Conservation (phyloP, 2,888 invertebrate genomes). For the Villa cingulata region DNA sequence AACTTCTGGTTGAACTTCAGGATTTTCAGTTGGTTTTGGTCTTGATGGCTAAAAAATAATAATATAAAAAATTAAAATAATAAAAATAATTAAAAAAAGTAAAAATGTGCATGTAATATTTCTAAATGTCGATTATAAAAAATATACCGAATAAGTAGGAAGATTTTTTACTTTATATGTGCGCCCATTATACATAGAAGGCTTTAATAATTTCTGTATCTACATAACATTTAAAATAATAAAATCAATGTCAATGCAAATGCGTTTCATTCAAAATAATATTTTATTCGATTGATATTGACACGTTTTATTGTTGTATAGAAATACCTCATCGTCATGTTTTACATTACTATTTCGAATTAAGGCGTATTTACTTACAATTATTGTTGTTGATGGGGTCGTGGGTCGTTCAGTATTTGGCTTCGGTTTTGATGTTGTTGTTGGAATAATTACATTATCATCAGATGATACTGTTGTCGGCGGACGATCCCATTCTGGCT, state of each 20-base stretch:
- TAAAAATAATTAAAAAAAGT: too few relatives aligned
- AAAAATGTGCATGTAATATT: too few relatives aligned
- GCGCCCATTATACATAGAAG: too few relatives aligned
- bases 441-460: constrained; percentile 15
- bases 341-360: too few relatives aligned
- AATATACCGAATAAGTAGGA: too few relatives aligned
- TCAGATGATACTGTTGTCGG: constrained; percentile 51
- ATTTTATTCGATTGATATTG: constrained; percentile 17
- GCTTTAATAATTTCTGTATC: too few relatives aligned
- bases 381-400: constrained; percentile 5
- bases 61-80: neutral
- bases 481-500: constrained; percentile 74
- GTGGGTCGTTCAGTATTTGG: constrained; percentile 19
- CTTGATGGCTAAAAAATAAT: neutral
- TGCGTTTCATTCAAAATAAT: neutral
- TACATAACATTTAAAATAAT: neutral
- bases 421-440: constrained; percentile 20
- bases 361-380: neutral
- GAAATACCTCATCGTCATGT: too few relatives aligned
- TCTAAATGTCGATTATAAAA: too few relatives aligned
- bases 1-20: constrained; percentile 30
- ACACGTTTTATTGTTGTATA: too few relatives aligned
- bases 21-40: constrained; percentile 9
- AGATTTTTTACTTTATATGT: too few relatives aligned
- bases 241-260: neutral